Percentiles rank a stretch among this genome's conserved stretches.
Conservation (phyloP, 2,888 invertebrate species). For the Matsumyia berberina region DNA sequence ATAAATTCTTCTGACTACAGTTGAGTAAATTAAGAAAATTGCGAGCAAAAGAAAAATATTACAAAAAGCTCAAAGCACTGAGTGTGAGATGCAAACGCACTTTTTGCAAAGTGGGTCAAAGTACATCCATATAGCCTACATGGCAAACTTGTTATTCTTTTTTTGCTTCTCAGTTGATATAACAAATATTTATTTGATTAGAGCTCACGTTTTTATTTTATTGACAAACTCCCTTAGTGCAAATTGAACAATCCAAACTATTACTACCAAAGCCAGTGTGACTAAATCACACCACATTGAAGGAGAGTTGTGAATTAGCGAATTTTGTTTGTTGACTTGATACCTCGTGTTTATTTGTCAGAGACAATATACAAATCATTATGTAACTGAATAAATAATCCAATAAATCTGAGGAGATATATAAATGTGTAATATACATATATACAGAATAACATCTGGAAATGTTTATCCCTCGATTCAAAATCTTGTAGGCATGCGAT, state of each 20-base stretch:
- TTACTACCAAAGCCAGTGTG: background rate
- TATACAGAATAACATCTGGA: slow-evolving; percentile 1
- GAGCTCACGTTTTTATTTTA: background rate
- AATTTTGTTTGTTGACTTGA: slow-evolving; percentile 4
- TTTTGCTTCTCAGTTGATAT: background rate
- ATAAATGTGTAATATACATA: background rate
- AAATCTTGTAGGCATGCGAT: no score
- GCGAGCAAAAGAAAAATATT: no score
- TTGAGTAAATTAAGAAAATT: no score
- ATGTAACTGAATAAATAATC: background rate
- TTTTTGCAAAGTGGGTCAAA: no score
- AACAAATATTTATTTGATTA: background rate
- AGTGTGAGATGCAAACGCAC: no score
- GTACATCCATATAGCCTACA: no score
- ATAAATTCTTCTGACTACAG: no score
- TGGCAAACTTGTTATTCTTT: no score
- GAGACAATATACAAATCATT: background rate
- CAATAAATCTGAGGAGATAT: background rate
- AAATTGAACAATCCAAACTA: slow-evolving; percentile 17
- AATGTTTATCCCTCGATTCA: background rate
- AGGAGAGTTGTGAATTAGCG: slow-evolving; percentile 2
- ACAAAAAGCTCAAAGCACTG: no score
- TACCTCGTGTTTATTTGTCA: slow-evolving; percentile 8
- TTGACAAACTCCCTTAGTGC: slow-evolving; percentile 3
- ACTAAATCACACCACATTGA: background rate